A percentile compares a stretch with the other conserved stretches of the same genome.
Evolutionary conservation across 2,113 vertebrate species (phyloP).

Genomic region (Xenus cinereus): DNA sequence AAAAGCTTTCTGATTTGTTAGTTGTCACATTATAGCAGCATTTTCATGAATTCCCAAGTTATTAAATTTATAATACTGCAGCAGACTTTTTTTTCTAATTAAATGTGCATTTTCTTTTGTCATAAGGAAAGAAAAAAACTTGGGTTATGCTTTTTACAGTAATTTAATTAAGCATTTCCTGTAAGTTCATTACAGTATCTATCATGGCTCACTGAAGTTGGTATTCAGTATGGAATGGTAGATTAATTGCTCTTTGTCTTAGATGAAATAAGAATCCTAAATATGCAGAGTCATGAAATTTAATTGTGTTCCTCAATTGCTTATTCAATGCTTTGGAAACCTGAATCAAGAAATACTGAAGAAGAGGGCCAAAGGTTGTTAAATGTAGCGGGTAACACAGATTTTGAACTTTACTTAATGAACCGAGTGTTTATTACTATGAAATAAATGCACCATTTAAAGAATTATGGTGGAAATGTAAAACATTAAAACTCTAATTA

Average conservation of each 20-base stretch:
- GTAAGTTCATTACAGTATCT: conserved; percentile 81
- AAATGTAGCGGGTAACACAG: conserved; percentile 84
- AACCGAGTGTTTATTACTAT: conserved; percentile 86
- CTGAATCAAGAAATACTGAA: conserved; percentile 65
- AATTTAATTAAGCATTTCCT: conserved; percentile 87
- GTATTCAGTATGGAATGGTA: conserved; percentile 77
- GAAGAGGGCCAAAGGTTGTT: conserved; percentile 79
- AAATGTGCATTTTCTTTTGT: conserved; percentile 65
- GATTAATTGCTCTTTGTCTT: conserved; percentile 89
- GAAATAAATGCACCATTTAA: conserved; percentile 80
- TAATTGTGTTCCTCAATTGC: conserved; percentile 85
- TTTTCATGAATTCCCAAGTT: conserved; percentile 37
- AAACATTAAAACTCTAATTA: conserved; percentile 80
- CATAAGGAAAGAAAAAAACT: conserved; percentile 42
- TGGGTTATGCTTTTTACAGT: conserved; percentile 74
- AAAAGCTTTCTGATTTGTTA: not conserved
- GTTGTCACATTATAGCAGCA: not conserved
- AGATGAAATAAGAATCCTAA: conserved; percentile 84
- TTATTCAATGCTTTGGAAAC: conserved; percentile 79
- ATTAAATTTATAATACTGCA: conserved; percentile 37
- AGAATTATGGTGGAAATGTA: conserved; percentile 76
- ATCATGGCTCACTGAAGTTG: conserved; percentile 82
- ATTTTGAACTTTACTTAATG: conserved; percentile 87
- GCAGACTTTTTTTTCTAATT: conserved; percentile 56
- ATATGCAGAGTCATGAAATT: conserved; percentile 88